Conservation (phyloP, 2,113 vertebrate species). For the Hipposideros armiger region DNA sequence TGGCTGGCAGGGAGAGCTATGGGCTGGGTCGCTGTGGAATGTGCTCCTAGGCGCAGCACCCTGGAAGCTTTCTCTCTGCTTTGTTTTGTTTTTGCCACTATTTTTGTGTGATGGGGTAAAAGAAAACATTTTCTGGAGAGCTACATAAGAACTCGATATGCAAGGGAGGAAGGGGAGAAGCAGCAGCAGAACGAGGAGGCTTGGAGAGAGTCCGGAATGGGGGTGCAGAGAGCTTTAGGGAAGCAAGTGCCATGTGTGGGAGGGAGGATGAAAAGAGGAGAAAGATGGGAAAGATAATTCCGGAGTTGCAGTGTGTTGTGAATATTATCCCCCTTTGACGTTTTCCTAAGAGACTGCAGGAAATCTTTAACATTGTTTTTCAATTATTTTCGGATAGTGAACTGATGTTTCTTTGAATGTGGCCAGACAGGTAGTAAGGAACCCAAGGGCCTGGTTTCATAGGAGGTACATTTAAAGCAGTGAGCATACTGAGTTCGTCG, state of each 20-base stretch:
- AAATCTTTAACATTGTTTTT: constrained; percentile 45
- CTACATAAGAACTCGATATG: neutral
- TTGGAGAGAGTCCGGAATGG: constrained; percentile 43
- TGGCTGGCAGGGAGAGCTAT: neutral
- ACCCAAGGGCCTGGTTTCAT: constrained; percentile 18
- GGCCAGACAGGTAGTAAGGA: constrained; percentile 32
- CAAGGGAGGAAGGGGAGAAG: constrained; percentile 5
- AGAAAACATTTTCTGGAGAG: constrained; percentile 28
- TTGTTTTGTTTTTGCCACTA: neutral
- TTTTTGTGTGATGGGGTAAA: neutral
- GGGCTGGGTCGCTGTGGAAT: neutral
- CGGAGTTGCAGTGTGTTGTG: constrained; percentile 46
- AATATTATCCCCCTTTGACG: constrained; percentile 36
- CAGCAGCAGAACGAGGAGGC: constrained; percentile 1
- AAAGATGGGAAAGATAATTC: constrained; percentile 61
- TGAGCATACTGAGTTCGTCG: neutral
- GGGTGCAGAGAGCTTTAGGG: constrained; percentile 35
- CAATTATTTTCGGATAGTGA: constrained; percentile 49
- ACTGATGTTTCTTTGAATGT: constrained; percentile 32
- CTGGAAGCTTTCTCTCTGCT: neutral
- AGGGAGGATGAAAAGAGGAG: constrained; percentile 62
- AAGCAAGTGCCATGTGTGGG: constrained; percentile 68
- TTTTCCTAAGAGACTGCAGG: constrained; percentile 47
- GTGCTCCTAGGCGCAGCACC: neutral
- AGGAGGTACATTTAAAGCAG: constrained; percentile 26